Percentiles rank a stretch among this genome's conserved stretches.
phyloP scores from a whole-genome alignment of 2,797 vertebrate species.

The Scomberomorus guttatus region DNA sequence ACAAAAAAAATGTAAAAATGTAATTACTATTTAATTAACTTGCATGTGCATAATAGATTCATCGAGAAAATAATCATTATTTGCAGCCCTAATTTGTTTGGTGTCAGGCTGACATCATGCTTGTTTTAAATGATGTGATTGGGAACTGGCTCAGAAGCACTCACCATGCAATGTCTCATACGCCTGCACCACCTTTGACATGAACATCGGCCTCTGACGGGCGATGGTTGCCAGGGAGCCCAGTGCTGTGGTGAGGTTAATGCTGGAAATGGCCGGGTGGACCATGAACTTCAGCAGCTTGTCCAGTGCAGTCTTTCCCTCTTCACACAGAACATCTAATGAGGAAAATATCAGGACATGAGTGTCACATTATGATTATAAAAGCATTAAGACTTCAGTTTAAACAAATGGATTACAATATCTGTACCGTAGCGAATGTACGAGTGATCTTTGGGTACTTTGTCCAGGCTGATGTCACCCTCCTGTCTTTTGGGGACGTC shows the following conservation, averaged over 20 bases:
- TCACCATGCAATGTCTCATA: conserved; percentile 95
- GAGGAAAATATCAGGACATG: not conserved
- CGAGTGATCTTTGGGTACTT: conserved; percentile 91
- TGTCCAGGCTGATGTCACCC: conserved; percentile 94
- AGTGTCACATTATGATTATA: not conserved
- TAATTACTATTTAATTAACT: too few species aligned
- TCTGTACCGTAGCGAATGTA: conserved; percentile 91
- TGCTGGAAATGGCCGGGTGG: conserved; percentile 96
- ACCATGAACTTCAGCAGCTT: conserved; percentile 97
- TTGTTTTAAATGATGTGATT: not conserved
- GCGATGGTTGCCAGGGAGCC: conserved; percentile 94
- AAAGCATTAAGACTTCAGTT: too few species aligned
- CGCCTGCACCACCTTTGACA: conserved; percentile 97
- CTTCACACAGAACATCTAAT: conserved; percentile 88
- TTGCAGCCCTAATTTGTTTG: not conserved
- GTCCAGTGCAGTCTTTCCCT: conserved; percentile 91
- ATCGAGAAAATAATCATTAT: too few species aligned
- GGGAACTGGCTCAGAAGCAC: conserved; percentile 19
- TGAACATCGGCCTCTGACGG: conserved; percentile 96
- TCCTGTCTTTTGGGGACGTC: conserved; percentile 93
- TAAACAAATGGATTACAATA: not conserved
- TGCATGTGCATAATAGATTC: too few species aligned
- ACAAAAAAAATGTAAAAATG: too few species aligned
- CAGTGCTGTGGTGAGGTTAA: conserved; percentile 94
- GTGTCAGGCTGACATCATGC: too few species aligned